Base-by-base conservation (phyloP, 2,888 invertebrate species). In the Gandaritis pyraliata region DNA sequence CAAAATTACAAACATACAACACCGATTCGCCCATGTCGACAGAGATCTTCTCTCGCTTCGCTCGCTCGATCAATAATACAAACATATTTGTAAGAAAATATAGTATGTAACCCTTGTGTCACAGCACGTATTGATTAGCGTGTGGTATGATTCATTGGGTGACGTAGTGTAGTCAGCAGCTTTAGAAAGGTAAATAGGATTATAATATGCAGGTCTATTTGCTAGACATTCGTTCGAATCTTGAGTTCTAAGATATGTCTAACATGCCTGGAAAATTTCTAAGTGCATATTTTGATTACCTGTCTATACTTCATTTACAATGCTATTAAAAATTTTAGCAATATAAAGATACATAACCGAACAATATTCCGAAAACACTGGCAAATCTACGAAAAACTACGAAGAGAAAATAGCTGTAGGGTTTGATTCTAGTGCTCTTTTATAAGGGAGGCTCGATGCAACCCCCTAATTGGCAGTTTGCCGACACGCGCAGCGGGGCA, bases 101-200 rank as follows among this genome's bases (percentile, higher is more conserved):
- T 33, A 16, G 30, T 18, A 30, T 16, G 15, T 18, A 30, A 30
- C 45, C 47, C 52, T 57, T 61, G 57, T 48, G 56, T 61, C 56
- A 61, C 47, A 51, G 43, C 0, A 15, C 16, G 50, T 62, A 58
- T 62, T 46, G 58, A 62, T 62, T 54, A 33, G 18, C 38, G 39
- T 5, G 45, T 53, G 48, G 49, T 50, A 54, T 62, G 58, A 58
- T 54, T 58, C 53, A 54, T 49, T 13, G 0, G 5, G 45, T 62
- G 62, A 58, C 58, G 62, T 54, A 38, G 23, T 10, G 62, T 54
- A 38, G 23, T 10, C 10, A 30, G 36, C 55, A 49, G 52, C 61
- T 57, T 53, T 61, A 48, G 52, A 53, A 16, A 57, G 45, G 29
- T 57, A 62, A 33, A 62, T 57, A 53, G 62, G 62, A 53, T 62